A percentile compares a stretch with the other conserved stretches of the same genome.
Conservation (phyloP, 2,888 invertebrate species). For the Scaptomyza reducta region DNA sequence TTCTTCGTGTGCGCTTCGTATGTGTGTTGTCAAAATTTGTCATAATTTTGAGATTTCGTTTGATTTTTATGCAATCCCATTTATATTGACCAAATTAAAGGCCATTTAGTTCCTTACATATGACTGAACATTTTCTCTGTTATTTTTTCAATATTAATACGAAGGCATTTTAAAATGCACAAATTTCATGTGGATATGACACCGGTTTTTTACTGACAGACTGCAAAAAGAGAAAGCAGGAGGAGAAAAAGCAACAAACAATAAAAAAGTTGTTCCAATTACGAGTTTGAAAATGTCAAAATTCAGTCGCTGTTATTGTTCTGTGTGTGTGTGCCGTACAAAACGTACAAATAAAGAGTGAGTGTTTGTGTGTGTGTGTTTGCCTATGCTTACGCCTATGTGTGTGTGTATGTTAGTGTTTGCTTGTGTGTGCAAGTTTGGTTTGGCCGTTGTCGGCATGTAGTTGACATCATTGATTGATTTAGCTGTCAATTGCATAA, state of each 20-base stretch:
- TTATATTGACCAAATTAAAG: conserved; percentile 20
- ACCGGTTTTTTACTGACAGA: conserved; percentile 2
- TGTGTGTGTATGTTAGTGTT: conserved; percentile 26
- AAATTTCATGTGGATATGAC: conserved; percentile 16
- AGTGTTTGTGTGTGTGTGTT: conserved; percentile 42
- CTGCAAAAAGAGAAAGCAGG: conserved; percentile 5
- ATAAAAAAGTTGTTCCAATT: conserved; percentile 66
- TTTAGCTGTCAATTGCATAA: conserved; percentile 83
- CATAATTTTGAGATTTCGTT: conserved; percentile 53
- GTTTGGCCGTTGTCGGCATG: conserved; percentile 64
- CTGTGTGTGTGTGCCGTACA: conserved; percentile 31
- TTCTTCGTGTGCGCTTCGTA: conserved; percentile 10
- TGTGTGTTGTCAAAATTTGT: conserved; percentile 60
- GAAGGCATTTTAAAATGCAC: conserved; percentile 15
- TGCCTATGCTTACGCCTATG: conserved; percentile 35
- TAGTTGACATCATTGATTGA: conserved; percentile 83
- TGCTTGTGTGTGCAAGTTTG: conserved; percentile 30
- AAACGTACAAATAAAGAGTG: conserved; percentile 53
- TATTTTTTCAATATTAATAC: conserved; percentile 19
- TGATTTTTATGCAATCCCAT: conserved; percentile 4
- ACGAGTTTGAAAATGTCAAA: conserved; percentile 78
- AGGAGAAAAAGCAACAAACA: conserved; percentile 5
- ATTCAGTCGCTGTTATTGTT: conserved; percentile 40
- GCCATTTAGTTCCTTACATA: conserved; percentile 30
- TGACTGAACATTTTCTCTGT: conserved; percentile 6